Evolutionary conservation across 2,888 invertebrate species (phyloP), one percentile per base, ranked within the genome.

Genomic region (Sinodicranocentrus sp.): DNA sequence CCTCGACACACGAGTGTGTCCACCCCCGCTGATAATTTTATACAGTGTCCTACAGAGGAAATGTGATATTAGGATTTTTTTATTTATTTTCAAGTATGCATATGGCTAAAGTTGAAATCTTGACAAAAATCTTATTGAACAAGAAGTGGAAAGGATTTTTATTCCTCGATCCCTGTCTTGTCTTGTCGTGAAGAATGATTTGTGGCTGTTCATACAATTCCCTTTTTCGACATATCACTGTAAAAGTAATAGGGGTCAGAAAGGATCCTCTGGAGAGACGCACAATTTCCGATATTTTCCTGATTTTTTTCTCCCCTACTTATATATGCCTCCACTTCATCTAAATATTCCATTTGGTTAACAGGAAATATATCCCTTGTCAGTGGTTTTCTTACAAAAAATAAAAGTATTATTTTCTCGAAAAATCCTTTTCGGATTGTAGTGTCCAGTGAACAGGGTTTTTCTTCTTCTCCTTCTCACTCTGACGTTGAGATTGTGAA

Each of bases 21-120:
- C 87, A 87, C 88, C 88, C 88, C 87, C 88, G 88, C 88, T 88
- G 88, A 87, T 88, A 83, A 87, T 87, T 87, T 88, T 87, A 87
- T 88, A 86, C 77, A 76, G 71, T 84, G 75, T 84, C 87, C 84
- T 77, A 84, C 75, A 75, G 86, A 86, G 85, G 88, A 88, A 88
- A 88, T 87, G 87, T 86, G 87, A 88, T 87, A 87, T 86, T 87
- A 79, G 28, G 76, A 78, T 72, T 33, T 63, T 65, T 43, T 21
- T 25, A 61, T 44, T 10, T 43, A 17, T 25, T 70, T 44, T n/a
- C n/a, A n/a, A n/a, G n/a, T n/a, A n/a, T n/a, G n/a, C n/a, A n/a
- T 48, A 63, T 65, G 67, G 65, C 26, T 59, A 54, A 28, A 61
- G 21, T 25, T 21, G 44, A 85, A 85, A 88, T 88, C 88, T 87